Conservation (phyloP, 2,113 vertebrate species). For the Brachionichthys hirsutus region DNA sequence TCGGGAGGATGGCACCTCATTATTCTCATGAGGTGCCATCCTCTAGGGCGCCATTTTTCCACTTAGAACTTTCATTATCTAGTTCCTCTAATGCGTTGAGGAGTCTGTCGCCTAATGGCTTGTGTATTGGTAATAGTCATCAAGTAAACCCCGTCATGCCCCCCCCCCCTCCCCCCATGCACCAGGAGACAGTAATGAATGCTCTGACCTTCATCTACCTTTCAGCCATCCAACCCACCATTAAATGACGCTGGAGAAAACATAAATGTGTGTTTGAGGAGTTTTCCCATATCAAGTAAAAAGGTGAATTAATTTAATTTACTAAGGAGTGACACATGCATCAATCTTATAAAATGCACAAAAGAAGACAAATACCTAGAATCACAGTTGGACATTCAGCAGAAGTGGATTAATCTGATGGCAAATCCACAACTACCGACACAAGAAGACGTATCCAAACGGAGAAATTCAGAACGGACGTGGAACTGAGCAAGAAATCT, state of each 20-base stretch:
- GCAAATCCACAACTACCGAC: too few relatives aligned
- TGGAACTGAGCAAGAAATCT: conserved; percentile 24
- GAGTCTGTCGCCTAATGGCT: conserved; percentile 24
- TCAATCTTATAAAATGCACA: too few relatives aligned
- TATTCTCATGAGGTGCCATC: too few relatives aligned
- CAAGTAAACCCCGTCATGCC: not conserved
- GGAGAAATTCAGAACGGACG: not conserved
- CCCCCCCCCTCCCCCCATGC: conserved; percentile 12
- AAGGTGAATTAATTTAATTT: too few relatives aligned
- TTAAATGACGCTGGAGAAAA: not conserved
- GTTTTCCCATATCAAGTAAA: too few relatives aligned
- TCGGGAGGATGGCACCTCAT: conserved; percentile 41
- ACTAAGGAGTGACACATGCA: too few relatives aligned
- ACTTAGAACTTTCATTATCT: conserved; percentile 30
- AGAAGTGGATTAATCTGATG: too few relatives aligned
- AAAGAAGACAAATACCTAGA: too few relatives aligned
- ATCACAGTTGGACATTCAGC: too few relatives aligned
- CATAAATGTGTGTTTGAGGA: too few relatives aligned
- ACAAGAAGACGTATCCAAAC: too few relatives aligned
- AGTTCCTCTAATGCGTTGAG: conserved; percentile 4
- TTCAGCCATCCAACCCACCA: conserved; percentile 3
- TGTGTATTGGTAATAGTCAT: not conserved
- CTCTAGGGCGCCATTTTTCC: not conserved
- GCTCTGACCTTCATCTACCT: conserved; percentile 51
- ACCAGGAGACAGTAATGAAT: conserved; percentile 33